Evolutionary conservation across 2,113 vertebrate species (phyloP).

Genomic region (Passerina amoena): DNA sequence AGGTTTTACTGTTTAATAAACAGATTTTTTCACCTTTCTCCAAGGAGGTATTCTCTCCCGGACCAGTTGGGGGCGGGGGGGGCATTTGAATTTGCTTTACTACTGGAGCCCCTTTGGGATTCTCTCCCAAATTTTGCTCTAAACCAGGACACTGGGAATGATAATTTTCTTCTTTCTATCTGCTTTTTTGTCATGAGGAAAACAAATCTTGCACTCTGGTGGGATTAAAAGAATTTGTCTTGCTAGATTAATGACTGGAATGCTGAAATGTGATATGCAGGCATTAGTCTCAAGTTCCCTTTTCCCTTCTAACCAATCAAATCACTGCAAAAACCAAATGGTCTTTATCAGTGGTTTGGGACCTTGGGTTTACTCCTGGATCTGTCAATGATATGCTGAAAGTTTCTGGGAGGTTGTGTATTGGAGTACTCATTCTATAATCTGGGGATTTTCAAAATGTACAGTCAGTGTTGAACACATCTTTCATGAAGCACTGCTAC

Average conservation of each 20-base stretch:
- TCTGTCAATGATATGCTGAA: neutral
- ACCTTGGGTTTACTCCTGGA: neutral
- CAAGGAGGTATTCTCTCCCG: too few relatives aligned
- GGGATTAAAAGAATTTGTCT: neutral
- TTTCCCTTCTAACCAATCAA: neutral
- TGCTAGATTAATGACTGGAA: neutral
- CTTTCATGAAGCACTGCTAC: neutral
- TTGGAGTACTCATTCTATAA: neutral
- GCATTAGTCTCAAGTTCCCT: neutral
- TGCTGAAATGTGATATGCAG: neutral
- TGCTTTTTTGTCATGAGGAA: neutral
- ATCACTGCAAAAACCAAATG: neutral
- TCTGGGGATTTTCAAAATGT: neutral
- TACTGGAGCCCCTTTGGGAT: too few relatives aligned
- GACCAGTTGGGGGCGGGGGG: too few relatives aligned
- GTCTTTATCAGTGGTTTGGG: neutral
- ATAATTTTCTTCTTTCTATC: neutral
- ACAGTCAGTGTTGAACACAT: neutral
- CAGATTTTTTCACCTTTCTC: too few relatives aligned
- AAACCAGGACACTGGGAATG: too few relatives aligned
- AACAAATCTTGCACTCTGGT: fast-evolving
- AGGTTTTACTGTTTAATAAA: too few relatives aligned
- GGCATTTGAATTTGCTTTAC: too few relatives aligned
- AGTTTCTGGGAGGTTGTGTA: neutral
- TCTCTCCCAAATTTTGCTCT: too few relatives aligned